Evolutionary conservation across 2,888 invertebrate species (phyloP).

Genomic region (Conomelus anceps): DNA sequence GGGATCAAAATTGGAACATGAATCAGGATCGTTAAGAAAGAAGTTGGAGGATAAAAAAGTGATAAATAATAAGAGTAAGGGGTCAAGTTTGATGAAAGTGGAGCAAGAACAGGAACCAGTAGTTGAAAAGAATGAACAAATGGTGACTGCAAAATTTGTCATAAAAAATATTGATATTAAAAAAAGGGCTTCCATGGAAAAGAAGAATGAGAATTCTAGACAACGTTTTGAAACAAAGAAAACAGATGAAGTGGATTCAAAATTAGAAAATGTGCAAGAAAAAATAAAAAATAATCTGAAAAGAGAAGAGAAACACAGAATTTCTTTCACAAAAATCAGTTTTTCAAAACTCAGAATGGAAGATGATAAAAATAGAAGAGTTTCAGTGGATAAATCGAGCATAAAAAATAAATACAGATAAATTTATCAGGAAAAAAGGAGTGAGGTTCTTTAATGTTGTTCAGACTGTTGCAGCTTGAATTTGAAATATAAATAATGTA

Average conservation of each 20-base stretch:
- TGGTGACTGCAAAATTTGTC: neutral
- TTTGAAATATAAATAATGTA: too few species aligned
- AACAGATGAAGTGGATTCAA: too few species aligned
- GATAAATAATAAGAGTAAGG: neutral
- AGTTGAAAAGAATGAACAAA: neutral
- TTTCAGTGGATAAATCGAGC: neutral
- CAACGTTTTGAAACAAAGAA: neutral
- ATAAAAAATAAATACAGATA: neutral
- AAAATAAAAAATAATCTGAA: neutral
- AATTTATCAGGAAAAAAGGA: neutral
- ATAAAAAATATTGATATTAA: neutral
- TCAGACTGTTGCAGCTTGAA: too few species aligned
- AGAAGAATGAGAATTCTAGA: neutral
- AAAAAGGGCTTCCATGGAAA: neutral
- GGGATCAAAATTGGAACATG: too few species aligned
- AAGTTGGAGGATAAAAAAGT: neutral
- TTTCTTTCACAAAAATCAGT: neutral
- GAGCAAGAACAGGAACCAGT: neutral
- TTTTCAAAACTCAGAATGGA: neutral
- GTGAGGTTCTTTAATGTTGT: too few species aligned
- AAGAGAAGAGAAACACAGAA: neutral
- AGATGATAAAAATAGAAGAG: neutral
- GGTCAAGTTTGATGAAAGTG: neutral
- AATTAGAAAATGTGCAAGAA: neutral
- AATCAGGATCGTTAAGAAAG: neutral